A percentile compares a stretch with the other conserved stretches of the same genome.
Conservation (phyloP, 2,797 vertebrate species). For the Sebastes trivittatus region DNA sequence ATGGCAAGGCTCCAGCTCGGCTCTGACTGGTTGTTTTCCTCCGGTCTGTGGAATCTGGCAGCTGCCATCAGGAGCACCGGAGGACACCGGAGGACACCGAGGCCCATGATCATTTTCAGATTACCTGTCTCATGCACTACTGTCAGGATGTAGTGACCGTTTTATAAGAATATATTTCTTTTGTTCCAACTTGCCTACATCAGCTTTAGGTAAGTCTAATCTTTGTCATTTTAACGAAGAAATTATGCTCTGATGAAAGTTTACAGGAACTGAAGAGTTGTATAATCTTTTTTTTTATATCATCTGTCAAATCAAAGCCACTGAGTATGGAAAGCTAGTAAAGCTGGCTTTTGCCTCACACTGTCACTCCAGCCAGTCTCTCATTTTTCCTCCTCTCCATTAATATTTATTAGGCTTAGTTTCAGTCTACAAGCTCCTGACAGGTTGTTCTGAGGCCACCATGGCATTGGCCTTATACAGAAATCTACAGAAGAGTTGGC, state of each 20-base stretch:
- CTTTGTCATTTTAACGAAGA: neutral
- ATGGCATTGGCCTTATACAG: constrained; percentile 62
- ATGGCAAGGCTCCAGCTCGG: too few species aligned
- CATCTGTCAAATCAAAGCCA: neutral
- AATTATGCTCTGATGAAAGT: neutral
- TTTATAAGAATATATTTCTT: too few species aligned
- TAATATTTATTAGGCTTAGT: constrained; percentile 76
- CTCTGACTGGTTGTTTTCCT: too few species aligned
- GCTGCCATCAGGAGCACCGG: too few species aligned
- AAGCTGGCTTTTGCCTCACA: constrained; percentile 4
- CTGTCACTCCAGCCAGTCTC: neutral
- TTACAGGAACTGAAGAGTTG: neutral
- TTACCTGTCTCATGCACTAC: too few species aligned
- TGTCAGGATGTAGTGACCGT: too few species aligned
- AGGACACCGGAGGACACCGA: too few species aligned
- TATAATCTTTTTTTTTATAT: neutral
- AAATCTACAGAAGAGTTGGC: constrained; percentile 66
- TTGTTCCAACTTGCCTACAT: too few species aligned
- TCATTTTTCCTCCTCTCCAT: constrained; percentile 39
- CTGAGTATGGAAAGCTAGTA: neutral
- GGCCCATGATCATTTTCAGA: too few species aligned
- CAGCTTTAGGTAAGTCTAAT: neutral
- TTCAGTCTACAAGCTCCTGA: constrained; percentile 65
- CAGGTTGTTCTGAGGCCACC: constrained; percentile 71
- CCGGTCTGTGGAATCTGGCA: too few species aligned